Evolutionary conservation across 2,797 vertebrate species (phyloP).

Genomic region (Sus cebifrons): DNA sequence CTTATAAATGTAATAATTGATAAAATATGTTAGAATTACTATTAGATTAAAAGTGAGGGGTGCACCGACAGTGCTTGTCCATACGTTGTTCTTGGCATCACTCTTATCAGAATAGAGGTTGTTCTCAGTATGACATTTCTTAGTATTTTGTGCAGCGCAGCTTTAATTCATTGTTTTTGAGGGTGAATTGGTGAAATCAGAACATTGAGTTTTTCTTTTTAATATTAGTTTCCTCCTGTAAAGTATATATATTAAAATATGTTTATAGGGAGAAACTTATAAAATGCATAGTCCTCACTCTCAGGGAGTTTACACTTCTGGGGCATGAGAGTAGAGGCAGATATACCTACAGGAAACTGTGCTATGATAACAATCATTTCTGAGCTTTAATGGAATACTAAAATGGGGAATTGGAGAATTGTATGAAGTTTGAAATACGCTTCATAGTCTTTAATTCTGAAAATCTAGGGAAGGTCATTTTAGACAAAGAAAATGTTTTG

Average conservation of each 20-base stretch:
- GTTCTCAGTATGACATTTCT: constrained; percentile 35
- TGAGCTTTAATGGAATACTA: constrained; percentile 55
- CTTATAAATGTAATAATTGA: constrained; percentile 26
- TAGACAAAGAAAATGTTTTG: constrained; percentile 37
- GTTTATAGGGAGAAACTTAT: constrained; percentile 18
- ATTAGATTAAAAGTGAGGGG: constrained; percentile 11
- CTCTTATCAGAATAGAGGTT: constrained; percentile 28
- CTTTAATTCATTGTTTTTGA: constrained; percentile 39
- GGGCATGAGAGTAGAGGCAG: background rate
- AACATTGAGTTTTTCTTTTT: background rate
- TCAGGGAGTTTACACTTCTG: background rate
- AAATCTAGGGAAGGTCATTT: constrained; percentile 28
- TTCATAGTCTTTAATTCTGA: background rate
- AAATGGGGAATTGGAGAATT: constrained; percentile 57
- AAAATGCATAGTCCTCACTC: background rate
- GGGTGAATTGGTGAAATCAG: constrained; percentile 48
- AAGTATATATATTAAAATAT: constrained; percentile 25
- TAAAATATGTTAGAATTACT: constrained; percentile 58
- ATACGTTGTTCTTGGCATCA: constrained; percentile 35
- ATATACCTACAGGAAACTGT: background rate
- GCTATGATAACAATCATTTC: background rate
- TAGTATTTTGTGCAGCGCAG: constrained; percentile 38
- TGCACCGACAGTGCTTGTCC: background rate
- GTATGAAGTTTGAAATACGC: background rate
- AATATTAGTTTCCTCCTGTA: background rate